Base-by-base conservation (phyloP, 2,113 vertebrate species). In the Syngnathus typhle region DNA sequence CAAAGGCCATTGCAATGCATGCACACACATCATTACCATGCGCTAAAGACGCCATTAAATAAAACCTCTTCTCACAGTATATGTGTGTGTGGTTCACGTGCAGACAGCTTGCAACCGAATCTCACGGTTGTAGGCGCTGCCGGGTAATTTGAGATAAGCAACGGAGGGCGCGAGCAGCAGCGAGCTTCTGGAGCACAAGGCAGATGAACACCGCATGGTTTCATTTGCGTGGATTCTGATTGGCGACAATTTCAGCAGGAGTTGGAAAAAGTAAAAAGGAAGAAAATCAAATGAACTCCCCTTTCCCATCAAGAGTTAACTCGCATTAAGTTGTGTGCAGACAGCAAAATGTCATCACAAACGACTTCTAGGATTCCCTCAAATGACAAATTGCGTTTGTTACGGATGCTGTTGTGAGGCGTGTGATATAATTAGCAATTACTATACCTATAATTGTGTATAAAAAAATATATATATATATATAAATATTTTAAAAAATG, bases 21-120 rank as follows among this genome's bases (percentile, higher is more conserved):
- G 67, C 67, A 63, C 75, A 75, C 69, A 74, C 27, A 82, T 85
- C 84, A 89, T 89, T 89, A 88, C 83, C 83, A 85, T 88, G 83
- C 73, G 78, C 80, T 78, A 82, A 83, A 84, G 70, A 75, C 76
- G 65, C 78, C 83, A 84, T 88, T 86, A 87, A 88, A 84, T 85
- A 75, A 82, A 85, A 82, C 77, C 82, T 83, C 73, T 63, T 73
- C 71, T 65, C 73, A 51, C 73, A 61, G 16, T 19, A 64, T 58
- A n/a, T 65, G 44, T 62, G 49, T 64, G 67, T 64, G 61, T 67
- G 63, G 64, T 61, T 56, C 64, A 64, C n/a, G 36, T 72, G 77
- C 63, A 75, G 81, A 81, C 70, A 71, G 70, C 66, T 18, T 69
- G 76, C 65, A 44, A 77, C 69, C 13, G n/a, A 73, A 76, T 69